Percentiles rank a stretch among this genome's conserved stretches.
Evolutionary conservation across 2,888 invertebrate species (phyloP).

Genomic region (Drosophila neotestacea): DNA sequence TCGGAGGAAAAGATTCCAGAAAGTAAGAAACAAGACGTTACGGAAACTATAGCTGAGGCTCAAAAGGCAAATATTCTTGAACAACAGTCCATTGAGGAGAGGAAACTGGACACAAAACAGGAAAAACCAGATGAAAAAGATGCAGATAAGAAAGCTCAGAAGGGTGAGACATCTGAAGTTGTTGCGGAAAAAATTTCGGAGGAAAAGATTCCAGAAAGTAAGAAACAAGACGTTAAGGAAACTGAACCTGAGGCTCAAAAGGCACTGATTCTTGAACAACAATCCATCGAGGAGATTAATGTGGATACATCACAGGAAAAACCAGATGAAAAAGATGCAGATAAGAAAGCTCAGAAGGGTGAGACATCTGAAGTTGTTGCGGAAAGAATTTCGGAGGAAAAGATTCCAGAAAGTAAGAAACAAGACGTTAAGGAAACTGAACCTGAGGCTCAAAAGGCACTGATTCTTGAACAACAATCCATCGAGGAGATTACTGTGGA

Average conservation of each 20-base stretch:
- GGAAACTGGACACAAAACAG: slow-evolving; percentile 39
- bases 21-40: slow-evolving; percentile 36
- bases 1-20: slow-evolving; percentile 25
- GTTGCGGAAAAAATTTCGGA: not conserved
- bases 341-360: not conserved
- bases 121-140: slow-evolving; percentile 11
- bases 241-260: too few relatives aligned
- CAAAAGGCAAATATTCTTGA: slow-evolving; percentile 23
- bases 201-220: too few relatives aligned
- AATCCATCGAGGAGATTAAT: slow-evolving; percentile 18
- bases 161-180: slow-evolving; percentile 21
- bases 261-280: not conserved
- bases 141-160: slow-evolving; percentile 3
- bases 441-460: slow-evolving; percentile 10
- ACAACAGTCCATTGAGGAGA: slow-evolving; percentile 14
- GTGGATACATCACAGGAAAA: slow-evolving; percentile 1
- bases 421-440: slow-evolving; percentile 2
- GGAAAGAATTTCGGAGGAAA: slow-evolving; percentile 8
- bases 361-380: not conserved
- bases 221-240: too few relatives aligned
- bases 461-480: slow-evolving; percentile 3
- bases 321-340: not conserved
- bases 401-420: not conserved
- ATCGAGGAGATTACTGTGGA: slow-evolving; percentile 15
- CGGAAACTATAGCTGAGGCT: slow-evolving; percentile 35